These are phyloP conservation scores for Ramazzottius varieornatus DNA, from an alignment of 2,888 invertebrate genomes.

Conservation along the genomic window DNA sequence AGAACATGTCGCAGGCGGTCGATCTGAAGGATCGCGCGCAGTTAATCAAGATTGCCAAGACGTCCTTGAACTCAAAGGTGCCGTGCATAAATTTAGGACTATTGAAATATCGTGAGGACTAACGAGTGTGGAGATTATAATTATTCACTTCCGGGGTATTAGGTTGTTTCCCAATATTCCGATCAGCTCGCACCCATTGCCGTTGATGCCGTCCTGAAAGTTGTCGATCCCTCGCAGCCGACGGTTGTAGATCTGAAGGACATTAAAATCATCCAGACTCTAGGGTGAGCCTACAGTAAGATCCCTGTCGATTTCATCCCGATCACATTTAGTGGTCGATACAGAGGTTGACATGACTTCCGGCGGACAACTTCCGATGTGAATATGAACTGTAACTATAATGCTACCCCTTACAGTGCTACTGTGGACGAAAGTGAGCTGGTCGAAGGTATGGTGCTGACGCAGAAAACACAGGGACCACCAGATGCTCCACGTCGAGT, in stretches of 20 bases:
- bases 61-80: constrained; percentile 81
- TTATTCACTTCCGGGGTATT: no score
- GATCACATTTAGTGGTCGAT: no score
- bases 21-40: constrained; percentile 60
- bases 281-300: constrained; percentile 48
- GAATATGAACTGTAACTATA: no score
- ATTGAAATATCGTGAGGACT: background rate
- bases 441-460: constrained; percentile 77
- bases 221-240: constrained; percentile 43
- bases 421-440: constrained; percentile 91
- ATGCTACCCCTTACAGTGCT: no score
- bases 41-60: constrained; percentile 76
- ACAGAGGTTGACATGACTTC: no score
- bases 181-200: constrained; percentile 81
- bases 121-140: no score
- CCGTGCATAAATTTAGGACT: no score
- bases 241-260: constrained; percentile 61
- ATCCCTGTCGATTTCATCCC: background rate
- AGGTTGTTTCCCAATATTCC: constrained; percentile 90
- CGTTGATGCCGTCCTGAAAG: constrained; percentile 76
- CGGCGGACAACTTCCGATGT: no score
- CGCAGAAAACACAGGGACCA: constrained; percentile 52
- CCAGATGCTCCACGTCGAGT: constrained; percentile 69
- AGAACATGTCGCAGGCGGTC: constrained; percentile 54
- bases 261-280: constrained; percentile 80